A percentile compares a stretch with the other conserved stretches of the same genome.
phyloP scores from a whole-genome alignment of 2,888 invertebrate genomes.

The Baronia brevicornis region DNA sequence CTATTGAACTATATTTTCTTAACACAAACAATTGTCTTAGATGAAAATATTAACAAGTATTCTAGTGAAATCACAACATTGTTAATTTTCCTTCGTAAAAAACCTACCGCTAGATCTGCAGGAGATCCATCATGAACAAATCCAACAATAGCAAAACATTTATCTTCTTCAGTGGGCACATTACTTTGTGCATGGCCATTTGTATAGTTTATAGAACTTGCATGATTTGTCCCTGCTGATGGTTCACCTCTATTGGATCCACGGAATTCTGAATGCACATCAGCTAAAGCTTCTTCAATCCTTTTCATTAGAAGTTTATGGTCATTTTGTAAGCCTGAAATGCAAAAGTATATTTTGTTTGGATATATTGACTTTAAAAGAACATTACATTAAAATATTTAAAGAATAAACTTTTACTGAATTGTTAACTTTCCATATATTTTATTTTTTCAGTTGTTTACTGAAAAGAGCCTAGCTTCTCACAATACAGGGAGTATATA shows the following conservation, averaged over 20 bases:
- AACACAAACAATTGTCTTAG: too few species aligned
- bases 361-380: neutral
- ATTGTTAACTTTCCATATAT: too few species aligned
- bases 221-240: conserved; percentile 5
- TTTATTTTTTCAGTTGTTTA: too few species aligned
- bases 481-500: too few species aligned
- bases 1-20: too few species aligned
- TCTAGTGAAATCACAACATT: neutral
- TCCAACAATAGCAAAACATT: conserved; percentile 80
- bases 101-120: conserved; percentile 83
- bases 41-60: too few species aligned
- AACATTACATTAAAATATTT: neutral
- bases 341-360: neutral
- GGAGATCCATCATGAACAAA: conserved; percentile 86
- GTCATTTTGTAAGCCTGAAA: conserved; percentile 89
- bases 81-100: neutral
- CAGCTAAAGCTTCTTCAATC: conserved; percentile 86
- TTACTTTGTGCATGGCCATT: conserved; percentile 13
- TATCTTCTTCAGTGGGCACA: too few species aligned
- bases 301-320: conserved; percentile 87
- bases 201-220: conserved; percentile 10
- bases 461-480: too few species aligned
- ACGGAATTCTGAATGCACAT: conserved; percentile 70
- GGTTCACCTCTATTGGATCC: conserved; percentile 21
- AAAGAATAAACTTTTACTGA: neutral